These are phyloP conservation scores for Emydoidea blandingii DNA, from an alignment of 2,797 vertebrate genomes.

Conservation along the genomic window DNA sequence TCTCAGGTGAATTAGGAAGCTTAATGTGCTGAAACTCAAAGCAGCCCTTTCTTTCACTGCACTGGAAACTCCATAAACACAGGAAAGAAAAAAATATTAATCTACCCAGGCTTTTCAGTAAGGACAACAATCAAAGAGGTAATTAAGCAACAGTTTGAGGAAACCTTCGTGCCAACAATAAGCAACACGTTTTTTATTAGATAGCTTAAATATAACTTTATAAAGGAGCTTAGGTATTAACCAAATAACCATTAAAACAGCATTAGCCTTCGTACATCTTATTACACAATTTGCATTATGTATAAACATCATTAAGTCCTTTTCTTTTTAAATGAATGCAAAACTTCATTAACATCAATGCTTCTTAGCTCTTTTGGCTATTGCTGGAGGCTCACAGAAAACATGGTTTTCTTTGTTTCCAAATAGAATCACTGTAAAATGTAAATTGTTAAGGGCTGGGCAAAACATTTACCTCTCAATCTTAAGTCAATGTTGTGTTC, in stretches of 20 bases:
- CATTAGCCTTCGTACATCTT: background rate
- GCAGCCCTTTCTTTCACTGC: background rate
- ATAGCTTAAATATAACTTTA: background rate
- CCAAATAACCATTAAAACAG: background rate
- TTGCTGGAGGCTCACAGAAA: background rate
- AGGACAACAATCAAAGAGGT: background rate
- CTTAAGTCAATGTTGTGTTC: background rate
- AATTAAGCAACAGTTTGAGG: background rate
- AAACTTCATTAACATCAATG: background rate
- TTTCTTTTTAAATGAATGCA: background rate
- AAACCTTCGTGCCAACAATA: background rate
- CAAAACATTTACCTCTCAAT: background rate
- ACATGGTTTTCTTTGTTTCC: background rate
- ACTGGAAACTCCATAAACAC: background rate
- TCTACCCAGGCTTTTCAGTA: background rate
- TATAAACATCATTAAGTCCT: background rate
- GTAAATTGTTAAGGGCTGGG: background rate
- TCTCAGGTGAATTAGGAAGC: background rate
- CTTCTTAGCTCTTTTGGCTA: background rate
- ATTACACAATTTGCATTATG: background rate
- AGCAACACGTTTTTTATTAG: background rate
- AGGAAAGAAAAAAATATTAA: background rate
- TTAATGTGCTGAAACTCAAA: background rate
- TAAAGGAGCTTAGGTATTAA: background rate
- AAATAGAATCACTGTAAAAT: background rate